phyloP scores from a whole-genome alignment of 2,797 vertebrate species.

The Micromesistius poutassou region DNA sequence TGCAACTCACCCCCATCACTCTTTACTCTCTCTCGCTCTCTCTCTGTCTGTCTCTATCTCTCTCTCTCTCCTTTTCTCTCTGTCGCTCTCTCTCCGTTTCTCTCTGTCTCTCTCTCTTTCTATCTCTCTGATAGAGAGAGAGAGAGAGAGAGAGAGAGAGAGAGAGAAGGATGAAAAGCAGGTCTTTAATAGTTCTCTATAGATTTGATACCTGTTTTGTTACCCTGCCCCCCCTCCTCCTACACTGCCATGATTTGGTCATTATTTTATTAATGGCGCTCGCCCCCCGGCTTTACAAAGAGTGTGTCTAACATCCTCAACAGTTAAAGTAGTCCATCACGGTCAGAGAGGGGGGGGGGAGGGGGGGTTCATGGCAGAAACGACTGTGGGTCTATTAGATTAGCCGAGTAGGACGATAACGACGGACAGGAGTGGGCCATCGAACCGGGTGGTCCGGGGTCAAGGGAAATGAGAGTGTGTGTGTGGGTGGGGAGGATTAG shows the following conservation, averaged over 20 bases:
- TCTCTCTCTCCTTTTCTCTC: not conserved
- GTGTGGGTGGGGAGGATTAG: conserved; percentile 44
- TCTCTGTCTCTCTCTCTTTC: not conserved
- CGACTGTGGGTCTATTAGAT: conserved; percentile 34
- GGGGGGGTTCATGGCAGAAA: conserved; percentile 32
- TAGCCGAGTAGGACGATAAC: conserved; percentile 33
- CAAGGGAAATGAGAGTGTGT: conserved; percentile 8
- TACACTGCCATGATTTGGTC: conserved; percentile 1
- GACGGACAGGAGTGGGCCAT: conserved; percentile 25
- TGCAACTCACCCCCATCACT: conserved; percentile 37
- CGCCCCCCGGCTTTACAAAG: conserved; percentile 11
- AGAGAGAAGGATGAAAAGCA: too few species aligned
- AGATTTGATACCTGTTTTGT: too few species aligned
- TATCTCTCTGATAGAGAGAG: not conserved
- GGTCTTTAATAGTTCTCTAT: too few species aligned
- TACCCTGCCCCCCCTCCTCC: too few species aligned
- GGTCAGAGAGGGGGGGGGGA: not conserved
- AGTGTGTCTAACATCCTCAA: conserved; percentile 22
- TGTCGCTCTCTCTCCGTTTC: not conserved
- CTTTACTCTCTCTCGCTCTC: conserved; percentile 24
- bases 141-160: too few species aligned
- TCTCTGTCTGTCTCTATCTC: conserved; percentile 10
- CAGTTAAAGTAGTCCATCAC: conserved; percentile 34
- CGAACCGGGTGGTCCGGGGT: too few species aligned
- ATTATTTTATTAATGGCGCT: conserved; percentile 35